Evolutionary conservation across 2,113 vertebrate genomes (phyloP).

Genomic region (Pterocles gutturalis): DNA sequence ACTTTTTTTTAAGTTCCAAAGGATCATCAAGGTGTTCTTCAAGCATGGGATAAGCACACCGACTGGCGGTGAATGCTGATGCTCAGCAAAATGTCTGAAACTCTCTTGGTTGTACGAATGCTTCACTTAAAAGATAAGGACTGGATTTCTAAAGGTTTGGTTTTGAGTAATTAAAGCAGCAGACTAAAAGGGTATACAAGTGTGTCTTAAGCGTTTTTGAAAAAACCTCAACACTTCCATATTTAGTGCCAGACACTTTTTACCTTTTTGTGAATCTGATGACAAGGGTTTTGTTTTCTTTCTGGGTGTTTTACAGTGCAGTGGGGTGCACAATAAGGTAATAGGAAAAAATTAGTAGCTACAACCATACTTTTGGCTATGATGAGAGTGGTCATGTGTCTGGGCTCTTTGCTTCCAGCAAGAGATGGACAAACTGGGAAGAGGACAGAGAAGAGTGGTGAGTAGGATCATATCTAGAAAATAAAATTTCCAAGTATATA

Average conservation of each 20-base stretch:
- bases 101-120: not conserved
- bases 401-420: not conserved
- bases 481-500: not conserved
- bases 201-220: not conserved
- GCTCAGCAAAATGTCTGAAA: not conserved
- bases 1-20: not conserved
- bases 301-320: not conserved
- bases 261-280: not conserved
- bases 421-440: not conserved
- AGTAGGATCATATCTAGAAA: not conserved
- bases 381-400: not conserved
- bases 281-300: not conserved
- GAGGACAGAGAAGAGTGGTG: not conserved
- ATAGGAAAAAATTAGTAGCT: not conserved
- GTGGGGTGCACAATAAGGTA: not conserved
- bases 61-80: not conserved
- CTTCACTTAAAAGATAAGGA: not conserved
- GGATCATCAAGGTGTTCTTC: not conserved
- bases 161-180: not conserved
- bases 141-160: not conserved
- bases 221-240: not conserved
- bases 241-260: not conserved
- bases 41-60: rapidly evolving
- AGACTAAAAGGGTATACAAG: not conserved
- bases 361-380: not conserved